These are phyloP conservation scores for Eristalis pertinax DNA, from an alignment of 2,888 invertebrate genomes.

Conservation along the genomic window DNA sequence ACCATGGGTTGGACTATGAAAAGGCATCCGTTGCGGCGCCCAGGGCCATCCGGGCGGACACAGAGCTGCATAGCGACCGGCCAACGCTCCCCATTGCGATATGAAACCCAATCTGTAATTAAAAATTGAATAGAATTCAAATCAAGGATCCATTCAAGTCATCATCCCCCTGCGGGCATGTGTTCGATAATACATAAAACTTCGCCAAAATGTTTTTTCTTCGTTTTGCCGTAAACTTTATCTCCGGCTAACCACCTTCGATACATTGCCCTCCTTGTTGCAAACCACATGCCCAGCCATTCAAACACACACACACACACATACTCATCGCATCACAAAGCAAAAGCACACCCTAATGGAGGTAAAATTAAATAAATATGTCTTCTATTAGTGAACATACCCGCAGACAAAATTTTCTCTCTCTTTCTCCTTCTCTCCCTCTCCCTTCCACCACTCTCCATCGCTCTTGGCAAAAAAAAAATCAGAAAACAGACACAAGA, in stretches of 20 bases:
- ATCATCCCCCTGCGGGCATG: slow-evolving; percentile 69
- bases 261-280: neutral
- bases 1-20: slow-evolving; percentile 87
- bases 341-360: slow-evolving; percentile 51
- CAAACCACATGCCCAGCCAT: neutral
- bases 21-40: slow-evolving; percentile 82
- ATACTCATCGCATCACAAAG: slow-evolving; percentile 11
- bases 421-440: neutral
- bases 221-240: neutral
- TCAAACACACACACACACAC: neutral
- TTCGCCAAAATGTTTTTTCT: neutral
- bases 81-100: slow-evolving; percentile 90
- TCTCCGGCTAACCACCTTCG: neutral
- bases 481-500: neutral
- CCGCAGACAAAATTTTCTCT: slow-evolving; percentile 6
- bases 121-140: slow-evolving; percentile 65
- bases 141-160: slow-evolving; percentile 31
- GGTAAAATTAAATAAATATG: slow-evolving; percentile 66
- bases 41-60: slow-evolving; percentile 86
- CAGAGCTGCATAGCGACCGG: slow-evolving; percentile 88
- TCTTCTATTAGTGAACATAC: slow-evolving; percentile 43
- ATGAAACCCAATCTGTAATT: slow-evolving; percentile 89
- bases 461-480: neutral
- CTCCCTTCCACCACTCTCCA: no score
- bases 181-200: neutral